Evolutionary conservation across 2,888 invertebrate genomes (phyloP).

Genomic region (Orthonychiurus folsomi): DNA sequence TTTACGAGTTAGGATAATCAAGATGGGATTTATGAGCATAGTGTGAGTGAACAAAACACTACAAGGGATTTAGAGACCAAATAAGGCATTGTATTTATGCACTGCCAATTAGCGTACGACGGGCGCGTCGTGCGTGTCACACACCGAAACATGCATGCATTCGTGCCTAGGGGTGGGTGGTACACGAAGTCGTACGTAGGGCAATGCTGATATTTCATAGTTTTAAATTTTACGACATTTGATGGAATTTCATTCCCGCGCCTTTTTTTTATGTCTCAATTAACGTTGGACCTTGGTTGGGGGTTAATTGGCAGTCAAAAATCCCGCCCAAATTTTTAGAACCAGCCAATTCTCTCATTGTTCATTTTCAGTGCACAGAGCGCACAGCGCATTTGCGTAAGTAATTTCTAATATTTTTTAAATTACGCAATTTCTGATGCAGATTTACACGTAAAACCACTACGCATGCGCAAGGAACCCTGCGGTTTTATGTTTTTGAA

Average conservation of each 20-base stretch:
- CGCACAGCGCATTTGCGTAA: too few species aligned
- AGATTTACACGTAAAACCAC: too few species aligned
- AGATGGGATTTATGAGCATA: background rate
- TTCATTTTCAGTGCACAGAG: too few species aligned
- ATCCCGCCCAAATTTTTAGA: too few species aligned
- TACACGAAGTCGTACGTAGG: background rate
- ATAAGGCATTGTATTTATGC: conserved; percentile 5
- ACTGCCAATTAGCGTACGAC: conserved; percentile 5
- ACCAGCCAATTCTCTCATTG: too few species aligned
- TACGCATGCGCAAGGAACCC: too few species aligned
- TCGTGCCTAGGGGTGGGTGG: background rate
- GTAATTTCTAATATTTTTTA: too few species aligned
- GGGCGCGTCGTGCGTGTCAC: too few species aligned
- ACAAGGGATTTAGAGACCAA: background rate
- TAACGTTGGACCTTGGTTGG: too few species aligned
- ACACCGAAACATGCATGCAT: background rate
- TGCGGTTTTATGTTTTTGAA: too few species aligned
- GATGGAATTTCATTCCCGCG: conserved; percentile 1
- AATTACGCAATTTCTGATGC: too few species aligned
- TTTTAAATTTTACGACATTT: background rate
- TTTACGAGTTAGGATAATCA: background rate
- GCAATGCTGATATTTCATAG: background rate
- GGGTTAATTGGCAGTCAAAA: too few species aligned
- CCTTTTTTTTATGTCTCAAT: background rate
- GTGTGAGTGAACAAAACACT: background rate